Conservation (phyloP, 1,140 invertebrate species). For the Bombus difficillimus region DNA sequence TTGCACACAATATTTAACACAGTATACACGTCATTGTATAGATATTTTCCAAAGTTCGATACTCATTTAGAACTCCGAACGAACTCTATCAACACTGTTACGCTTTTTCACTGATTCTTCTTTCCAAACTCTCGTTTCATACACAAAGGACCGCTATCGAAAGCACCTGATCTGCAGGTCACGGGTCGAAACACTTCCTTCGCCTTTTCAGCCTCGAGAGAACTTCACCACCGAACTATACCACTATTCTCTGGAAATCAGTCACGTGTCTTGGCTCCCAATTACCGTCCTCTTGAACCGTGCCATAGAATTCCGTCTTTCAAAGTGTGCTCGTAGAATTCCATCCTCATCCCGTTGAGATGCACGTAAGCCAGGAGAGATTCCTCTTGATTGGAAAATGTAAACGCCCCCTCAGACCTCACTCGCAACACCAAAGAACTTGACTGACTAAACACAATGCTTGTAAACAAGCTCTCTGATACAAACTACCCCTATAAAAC, state of each 20-base stretch:
- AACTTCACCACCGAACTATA: background rate
- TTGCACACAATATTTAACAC: background rate
- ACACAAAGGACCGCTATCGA: background rate
- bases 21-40: background rate
- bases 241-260: background rate
- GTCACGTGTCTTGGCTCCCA: constrained; percentile 5
- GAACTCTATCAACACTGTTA: background rate
- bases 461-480: background rate
- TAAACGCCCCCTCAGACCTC: background rate
- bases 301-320: background rate
- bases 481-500: background rate
- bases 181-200: background rate
- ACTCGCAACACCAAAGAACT: background rate
- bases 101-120: background rate
- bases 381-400: background rate
- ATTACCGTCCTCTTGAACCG: background rate
- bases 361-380: background rate
- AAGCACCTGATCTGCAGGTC: background rate
- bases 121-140: background rate
- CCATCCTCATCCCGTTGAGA: background rate
- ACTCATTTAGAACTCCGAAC: background rate
- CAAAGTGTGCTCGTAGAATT: background rate
- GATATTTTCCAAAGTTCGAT: background rate
- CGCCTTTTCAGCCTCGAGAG: background rate
- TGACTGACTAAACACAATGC: background rate